phyloP scores from a whole-genome alignment of 1,140 invertebrate species.

The Mya arenaria region DNA sequence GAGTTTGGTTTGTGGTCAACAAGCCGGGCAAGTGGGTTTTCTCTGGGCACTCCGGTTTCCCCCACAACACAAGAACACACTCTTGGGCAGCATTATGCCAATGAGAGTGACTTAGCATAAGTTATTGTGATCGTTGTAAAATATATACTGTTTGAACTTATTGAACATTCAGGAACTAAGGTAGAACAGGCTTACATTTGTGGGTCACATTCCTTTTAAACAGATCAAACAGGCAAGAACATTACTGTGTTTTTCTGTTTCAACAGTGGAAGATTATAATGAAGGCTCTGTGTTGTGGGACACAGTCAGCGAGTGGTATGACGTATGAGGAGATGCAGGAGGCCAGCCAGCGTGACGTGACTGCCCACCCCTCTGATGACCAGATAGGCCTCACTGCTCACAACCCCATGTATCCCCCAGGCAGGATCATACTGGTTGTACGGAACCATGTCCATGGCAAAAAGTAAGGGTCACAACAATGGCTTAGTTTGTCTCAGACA shows the following conservation, averaged over 20 bases:
- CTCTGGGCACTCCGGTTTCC: too few species aligned
- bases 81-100: too few species aligned
- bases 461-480: conserved; percentile 84
- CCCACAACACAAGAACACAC: too few species aligned
- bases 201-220: too few species aligned
- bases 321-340: conserved; percentile 84
- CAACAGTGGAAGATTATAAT: conserved; percentile 94
- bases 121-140: too few species aligned
- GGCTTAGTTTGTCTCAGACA: background rate
- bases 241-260: conserved; percentile 17
- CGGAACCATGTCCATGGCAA: conserved; percentile 92
- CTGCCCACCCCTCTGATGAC: conserved; percentile 84
- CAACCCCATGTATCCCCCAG: conserved; percentile 92
- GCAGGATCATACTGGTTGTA: conserved; percentile 94
- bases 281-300: conserved; percentile 91
- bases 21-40: too few species aligned
- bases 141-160: too few species aligned
- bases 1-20: too few species aligned
- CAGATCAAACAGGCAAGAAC: background rate
- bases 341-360: conserved; percentile 74
- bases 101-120: too few species aligned
- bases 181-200: too few species aligned
- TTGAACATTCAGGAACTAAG: too few species aligned
- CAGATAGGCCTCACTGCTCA: conserved; percentile 85
- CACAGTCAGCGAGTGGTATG: conserved; percentile 77